Evolutionary conservation across 2,797 vertebrate species (phyloP).

Genomic region (Anguilla marmorata): DNA sequence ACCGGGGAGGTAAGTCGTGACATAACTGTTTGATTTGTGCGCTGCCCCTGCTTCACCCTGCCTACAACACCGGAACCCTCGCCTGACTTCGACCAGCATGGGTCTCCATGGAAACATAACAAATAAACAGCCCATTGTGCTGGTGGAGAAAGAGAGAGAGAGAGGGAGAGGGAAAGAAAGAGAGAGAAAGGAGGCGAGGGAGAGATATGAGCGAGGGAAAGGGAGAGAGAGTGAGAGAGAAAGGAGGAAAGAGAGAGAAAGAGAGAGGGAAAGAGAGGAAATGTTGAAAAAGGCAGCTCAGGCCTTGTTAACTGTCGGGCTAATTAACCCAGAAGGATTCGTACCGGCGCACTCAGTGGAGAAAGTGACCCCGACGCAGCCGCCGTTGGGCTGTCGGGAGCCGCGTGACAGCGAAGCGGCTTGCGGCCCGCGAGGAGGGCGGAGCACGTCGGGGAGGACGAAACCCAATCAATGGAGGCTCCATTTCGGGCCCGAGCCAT

Average conservation of each 20-base stretch:
- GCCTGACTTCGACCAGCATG: background rate
- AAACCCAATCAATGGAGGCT: slow-evolving; percentile 40
- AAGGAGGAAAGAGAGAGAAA: background rate
- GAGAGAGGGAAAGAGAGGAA: background rate
- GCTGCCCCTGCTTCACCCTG: background rate
- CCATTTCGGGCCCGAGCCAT: slow-evolving; percentile 37
- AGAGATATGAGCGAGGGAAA: too few species aligned
- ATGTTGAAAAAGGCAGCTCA: background rate
- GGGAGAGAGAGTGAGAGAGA: too few species aligned
- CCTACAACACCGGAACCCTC: background rate
- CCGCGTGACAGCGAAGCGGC: background rate
- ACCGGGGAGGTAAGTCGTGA: background rate
- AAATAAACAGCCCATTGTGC: slow-evolving; percentile 31
- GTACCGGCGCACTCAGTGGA: slow-evolving; percentile 25
- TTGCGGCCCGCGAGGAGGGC: background rate
- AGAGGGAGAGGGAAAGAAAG: background rate
- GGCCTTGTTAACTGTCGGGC: slow-evolving; percentile 18
- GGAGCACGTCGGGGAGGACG: slow-evolving; percentile 27
- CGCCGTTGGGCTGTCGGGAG: background rate
- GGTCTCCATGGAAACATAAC: slow-evolving; percentile 40
- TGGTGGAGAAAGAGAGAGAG: slow-evolving; percentile 4
- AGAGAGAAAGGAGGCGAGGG: too few species aligned
- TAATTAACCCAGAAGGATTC: slow-evolving; percentile 36
- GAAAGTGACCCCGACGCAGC: slow-evolving; percentile 26
- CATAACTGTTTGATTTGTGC: background rate